Evolutionary conservation across 35 echinoderm and acorn worm species (phyloP).

Genomic region (Chiridota heheva): DNA sequence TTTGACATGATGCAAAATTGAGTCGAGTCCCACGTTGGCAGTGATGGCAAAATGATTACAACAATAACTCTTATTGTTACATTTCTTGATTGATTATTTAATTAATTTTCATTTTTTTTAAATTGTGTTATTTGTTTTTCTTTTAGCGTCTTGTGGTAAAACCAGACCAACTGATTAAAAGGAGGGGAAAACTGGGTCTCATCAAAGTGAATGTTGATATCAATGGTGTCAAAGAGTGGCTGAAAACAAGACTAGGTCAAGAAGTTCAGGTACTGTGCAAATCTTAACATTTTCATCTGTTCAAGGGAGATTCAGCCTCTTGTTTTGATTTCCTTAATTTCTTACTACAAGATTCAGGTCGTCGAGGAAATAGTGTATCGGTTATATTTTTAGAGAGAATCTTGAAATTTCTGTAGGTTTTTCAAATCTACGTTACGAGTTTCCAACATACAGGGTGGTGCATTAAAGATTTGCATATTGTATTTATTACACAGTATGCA

Average conservation of each 20-base stretch:
- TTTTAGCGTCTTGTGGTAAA: constrained; percentile 87
- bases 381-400: too few relatives aligned
- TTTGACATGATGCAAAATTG: background rate
- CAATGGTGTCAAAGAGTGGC: constrained; percentile 86
- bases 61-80: background rate
- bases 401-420: too few relatives aligned
- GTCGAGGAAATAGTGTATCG: too few relatives aligned
- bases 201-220: constrained; percentile 89
- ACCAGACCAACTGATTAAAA: constrained; percentile 94
- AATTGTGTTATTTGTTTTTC: too few relatives aligned
- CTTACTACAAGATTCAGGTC: too few relatives aligned
- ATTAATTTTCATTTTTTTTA: constrained; percentile 29
- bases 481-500: too few relatives aligned
- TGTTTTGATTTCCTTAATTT: too few relatives aligned
- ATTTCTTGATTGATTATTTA: background rate
- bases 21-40: background rate
- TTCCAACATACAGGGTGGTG: too few relatives aligned
- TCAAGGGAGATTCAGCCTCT: background rate
- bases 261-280: constrained; percentile 89
- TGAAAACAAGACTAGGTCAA: constrained; percentile 63
- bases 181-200: constrained; percentile 85
- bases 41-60: background rate
- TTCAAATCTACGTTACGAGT: too few relatives aligned
- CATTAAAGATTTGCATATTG: too few relatives aligned
- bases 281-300: background rate